Percentiles rank a stretch among this genome's conserved stretches.
Conservation (phyloP, 92 coral and sea anemone species). For the Palythoa grandis region DNA sequence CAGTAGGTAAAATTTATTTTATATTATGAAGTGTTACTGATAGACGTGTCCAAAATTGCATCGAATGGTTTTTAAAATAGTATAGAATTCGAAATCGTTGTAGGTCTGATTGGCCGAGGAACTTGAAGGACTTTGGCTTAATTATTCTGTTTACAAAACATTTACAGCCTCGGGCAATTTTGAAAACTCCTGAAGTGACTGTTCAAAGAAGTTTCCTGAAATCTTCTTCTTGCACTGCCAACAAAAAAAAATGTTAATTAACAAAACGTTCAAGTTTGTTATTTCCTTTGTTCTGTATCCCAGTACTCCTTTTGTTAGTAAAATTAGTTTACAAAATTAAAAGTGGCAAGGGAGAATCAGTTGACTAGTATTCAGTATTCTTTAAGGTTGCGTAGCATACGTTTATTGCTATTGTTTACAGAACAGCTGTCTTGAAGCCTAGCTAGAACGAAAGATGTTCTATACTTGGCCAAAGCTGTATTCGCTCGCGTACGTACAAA, state of each 20-base stretch:
- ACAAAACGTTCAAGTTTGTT: not conserved
- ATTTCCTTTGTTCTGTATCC: not conserved
- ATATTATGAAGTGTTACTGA: not conserved
- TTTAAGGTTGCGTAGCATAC: not conserved
- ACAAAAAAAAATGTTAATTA: not conserved
- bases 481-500: too few relatives aligned
- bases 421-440: not conserved
- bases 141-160: constrained; percentile 1
- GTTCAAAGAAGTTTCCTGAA: not conserved
- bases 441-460: constrained; percentile 5
- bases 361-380: not conserved
- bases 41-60: not conserved
- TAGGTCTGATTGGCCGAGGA: not conserved
- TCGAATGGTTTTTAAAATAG: not conserved
- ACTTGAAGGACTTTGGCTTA: not conserved
- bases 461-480: not conserved
- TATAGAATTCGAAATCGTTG: not conserved
- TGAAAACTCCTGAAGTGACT: not conserved
- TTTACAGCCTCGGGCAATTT: not conserved
- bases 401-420: not conserved
- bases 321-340: not conserved
- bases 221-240: not conserved
- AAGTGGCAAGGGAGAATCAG: not conserved
- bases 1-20: constrained; percentile 1
- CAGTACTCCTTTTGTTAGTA: not conserved